Conservation (phyloP, 1,140 invertebrate genomes). For the Drosophila sp. region DNA sequence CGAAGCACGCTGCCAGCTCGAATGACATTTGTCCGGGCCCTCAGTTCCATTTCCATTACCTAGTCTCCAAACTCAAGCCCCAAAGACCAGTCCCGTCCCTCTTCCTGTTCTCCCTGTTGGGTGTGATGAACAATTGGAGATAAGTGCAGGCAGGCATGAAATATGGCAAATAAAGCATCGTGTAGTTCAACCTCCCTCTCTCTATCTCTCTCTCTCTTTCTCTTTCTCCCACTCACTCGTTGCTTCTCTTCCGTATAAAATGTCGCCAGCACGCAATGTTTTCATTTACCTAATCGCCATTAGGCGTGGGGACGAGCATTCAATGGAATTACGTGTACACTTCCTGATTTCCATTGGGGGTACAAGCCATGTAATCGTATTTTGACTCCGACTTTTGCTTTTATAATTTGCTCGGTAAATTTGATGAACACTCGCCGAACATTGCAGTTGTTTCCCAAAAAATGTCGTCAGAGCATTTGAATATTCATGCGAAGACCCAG, state of each 20-base stretch:
- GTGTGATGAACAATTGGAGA: conserved; percentile 77
- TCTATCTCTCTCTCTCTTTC: background rate
- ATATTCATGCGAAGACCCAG: conserved; percentile 8
- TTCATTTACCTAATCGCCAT: conserved; percentile 82
- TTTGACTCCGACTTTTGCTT: conserved; percentile 60
- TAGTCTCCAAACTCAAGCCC: background rate
- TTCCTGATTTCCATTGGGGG: conserved; percentile 39
- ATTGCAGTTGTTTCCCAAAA: conserved; percentile 3
- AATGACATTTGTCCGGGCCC: conserved; percentile 61
- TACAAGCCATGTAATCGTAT: conserved; percentile 69
- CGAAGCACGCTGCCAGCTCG: conserved; percentile 63
- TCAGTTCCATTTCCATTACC: conserved; percentile 2
- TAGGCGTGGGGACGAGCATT: conserved; percentile 61
- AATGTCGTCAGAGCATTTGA: conserved; percentile 15
- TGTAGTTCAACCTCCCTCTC: background rate
- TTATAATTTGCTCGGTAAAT: conserved; percentile 66
- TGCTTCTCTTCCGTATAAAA: conserved; percentile 45
- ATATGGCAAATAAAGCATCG: conserved; percentile 75
- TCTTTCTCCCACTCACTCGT: background rate
- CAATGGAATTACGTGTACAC: conserved; percentile 60
- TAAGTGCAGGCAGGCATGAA: conserved; percentile 82
- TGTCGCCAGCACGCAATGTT: conserved; percentile 78
- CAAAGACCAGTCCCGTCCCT: background rate
- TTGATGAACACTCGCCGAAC: conserved; percentile 54
- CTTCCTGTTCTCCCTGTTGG: conserved; percentile 3